Evolutionary conservation across 2,797 vertebrate genomes (phyloP), one percentile per base, ranked within the genome.

Genomic region (Dipus sagitta): DNA sequence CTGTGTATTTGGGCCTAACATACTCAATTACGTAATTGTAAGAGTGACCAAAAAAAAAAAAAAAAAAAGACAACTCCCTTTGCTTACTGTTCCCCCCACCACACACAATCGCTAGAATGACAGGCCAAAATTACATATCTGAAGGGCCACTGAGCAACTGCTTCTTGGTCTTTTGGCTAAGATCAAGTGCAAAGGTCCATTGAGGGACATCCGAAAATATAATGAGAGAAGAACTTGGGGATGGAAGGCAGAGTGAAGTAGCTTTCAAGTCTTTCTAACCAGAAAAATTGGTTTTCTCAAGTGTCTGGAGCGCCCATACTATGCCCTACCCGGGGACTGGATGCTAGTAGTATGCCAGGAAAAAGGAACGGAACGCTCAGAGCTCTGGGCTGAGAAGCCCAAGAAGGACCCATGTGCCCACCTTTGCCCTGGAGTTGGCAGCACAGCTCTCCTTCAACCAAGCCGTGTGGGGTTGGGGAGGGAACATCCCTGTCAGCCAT

Each of bases 201-300:
- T 84, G 47, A 47, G 95, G 64, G 85, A 47, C 47, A 47, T 62
- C 14, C 60, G 4, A 17, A 38, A 77, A 77, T 64, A 20, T 34
- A 47, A 5, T 7, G 18, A 90, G 18, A 91, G 64, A 74, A 90
- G 14, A 94, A 78, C 54, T 84, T 85, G 95, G 64, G 85, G 21
- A 54, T 90, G 18, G 2, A 0, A 85, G 65, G 60, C 62, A 93
- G 38, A 85, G 32, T 81, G 47, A 85, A 28, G 24, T 28, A 84
- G 70, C 86, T 93, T 96, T 95, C 42, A 76, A 91, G n/a, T 85
- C 85, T 92, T 93, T 94, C 70, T 78, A 84, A 60, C 85, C 68
- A 8, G 65, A 93, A 74, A 17, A 90, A 42, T 80, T 28, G 21
- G 38, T 86, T 87, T 91, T 81, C 70, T 79, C 67, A 88, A 88